A percentile compares a stretch with the other conserved stretches of the same genome.
Conservation (phyloP, 2,888 invertebrate genomes). For the Amaurobius ferox region DNA sequence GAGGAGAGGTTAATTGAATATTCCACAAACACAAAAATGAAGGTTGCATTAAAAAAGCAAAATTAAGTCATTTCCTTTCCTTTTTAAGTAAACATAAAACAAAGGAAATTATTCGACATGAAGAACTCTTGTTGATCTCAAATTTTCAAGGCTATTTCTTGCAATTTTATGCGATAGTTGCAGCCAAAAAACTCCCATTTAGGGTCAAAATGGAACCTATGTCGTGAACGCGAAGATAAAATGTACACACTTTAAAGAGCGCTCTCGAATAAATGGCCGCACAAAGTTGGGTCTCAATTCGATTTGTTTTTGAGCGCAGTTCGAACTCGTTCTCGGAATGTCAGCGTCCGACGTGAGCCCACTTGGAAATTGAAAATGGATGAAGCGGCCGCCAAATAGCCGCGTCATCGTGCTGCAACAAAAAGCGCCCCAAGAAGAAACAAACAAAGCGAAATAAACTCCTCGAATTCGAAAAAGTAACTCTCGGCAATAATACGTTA, state of each 20-base stretch:
- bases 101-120: too few species aligned
- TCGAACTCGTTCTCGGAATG: conserved; percentile 42
- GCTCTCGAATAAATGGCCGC: conserved; percentile 22
- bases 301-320: conserved; percentile 54
- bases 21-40: too few species aligned
- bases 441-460: conserved; percentile 48
- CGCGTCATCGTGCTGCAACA: conserved; percentile 57
- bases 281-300: conserved; percentile 24
- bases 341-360: conserved; percentile 45
- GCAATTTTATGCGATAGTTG: neutral
- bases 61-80: too few species aligned
- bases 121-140: neutral
- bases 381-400: conserved; percentile 57
- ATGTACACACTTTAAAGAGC: conserved; percentile 31
- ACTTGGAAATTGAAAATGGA: conserved; percentile 59
- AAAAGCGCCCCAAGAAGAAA: neutral
- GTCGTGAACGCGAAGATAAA: neutral
- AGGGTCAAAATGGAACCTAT: neutral
- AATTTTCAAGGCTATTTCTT: neutral
- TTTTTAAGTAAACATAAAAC: too few species aligned
- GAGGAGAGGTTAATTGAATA: too few species aligned
- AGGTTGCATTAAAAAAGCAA: too few species aligned
- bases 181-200: neutral
- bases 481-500: conserved; percentile 71
- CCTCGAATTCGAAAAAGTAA: conserved; percentile 54